Evolutionary conservation across 1,140 invertebrate species (phyloP).

Genomic region (Halesus radiatus): DNA sequence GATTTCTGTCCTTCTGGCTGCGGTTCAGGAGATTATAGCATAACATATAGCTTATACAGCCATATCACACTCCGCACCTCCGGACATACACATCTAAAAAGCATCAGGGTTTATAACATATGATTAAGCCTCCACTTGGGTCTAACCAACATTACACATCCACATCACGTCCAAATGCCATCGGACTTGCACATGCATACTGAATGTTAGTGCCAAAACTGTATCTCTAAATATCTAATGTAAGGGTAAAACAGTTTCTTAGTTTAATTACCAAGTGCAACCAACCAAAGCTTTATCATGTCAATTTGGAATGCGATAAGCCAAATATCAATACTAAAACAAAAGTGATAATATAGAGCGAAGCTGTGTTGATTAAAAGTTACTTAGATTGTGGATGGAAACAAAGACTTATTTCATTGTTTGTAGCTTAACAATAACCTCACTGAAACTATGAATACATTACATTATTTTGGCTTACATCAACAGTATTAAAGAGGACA

Average conservation of each 20-base stretch:
- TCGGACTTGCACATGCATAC: slow-evolving; percentile 11
- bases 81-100: slow-evolving; percentile 26
- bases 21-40: neutral
- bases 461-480: no score
- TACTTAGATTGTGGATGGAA: slow-evolving; percentile 30
- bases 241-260: neutral
- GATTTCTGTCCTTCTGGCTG: slow-evolving; percentile 30
- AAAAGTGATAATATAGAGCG: slow-evolving; percentile 13
- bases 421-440: slow-evolving; percentile 5
- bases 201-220: slow-evolving; percentile 6
- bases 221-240: neutral
- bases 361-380: slow-evolving; percentile 27
- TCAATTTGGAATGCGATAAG: slow-evolving; percentile 42
- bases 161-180: slow-evolving; percentile 39
- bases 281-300: slow-evolving; percentile 25
- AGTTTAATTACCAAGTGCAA: neutral
- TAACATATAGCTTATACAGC: neutral
- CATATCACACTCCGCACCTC: neutral
- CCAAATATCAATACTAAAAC: slow-evolving; percentile 18
- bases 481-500: neutral
- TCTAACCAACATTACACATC: neutral
- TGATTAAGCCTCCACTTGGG: slow-evolving; percentile 11
- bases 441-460: neutral
- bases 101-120: slow-evolving; percentile 13
- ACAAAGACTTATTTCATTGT: slow-evolving; percentile 1